Conservation (phyloP, 2,113 vertebrate species). For the Petromus typicus region DNA sequence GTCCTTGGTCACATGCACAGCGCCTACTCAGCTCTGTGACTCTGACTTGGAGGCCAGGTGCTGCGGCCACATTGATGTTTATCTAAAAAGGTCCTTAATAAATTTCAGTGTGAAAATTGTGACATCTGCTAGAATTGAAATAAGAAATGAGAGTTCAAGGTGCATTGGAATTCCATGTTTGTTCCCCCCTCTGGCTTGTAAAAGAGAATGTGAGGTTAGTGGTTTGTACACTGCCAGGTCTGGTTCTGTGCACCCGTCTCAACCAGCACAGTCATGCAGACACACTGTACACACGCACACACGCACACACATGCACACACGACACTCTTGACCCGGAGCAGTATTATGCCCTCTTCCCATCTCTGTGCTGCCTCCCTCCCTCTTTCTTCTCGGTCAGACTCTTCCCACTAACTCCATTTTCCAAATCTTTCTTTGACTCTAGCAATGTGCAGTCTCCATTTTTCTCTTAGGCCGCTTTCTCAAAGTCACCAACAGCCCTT, state of each 20-base stretch:
- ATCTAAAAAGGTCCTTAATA: not conserved
- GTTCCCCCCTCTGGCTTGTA: not conserved
- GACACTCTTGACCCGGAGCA: not conserved
- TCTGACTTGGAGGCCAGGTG: not conserved
- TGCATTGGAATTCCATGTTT: not conserved
- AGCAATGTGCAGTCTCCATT: not conserved
- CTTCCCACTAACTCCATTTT: not conserved
- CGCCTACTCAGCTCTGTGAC: not conserved
- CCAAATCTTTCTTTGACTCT: not conserved
- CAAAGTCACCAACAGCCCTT: not conserved
- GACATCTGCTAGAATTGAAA: not conserved
- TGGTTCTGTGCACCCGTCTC: no score
- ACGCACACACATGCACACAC: no score
- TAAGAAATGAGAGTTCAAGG: not conserved
- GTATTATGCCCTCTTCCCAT: not conserved
- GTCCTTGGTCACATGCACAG: not conserved
- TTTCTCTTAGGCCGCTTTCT: not conserved
- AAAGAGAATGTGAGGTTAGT: not conserved
- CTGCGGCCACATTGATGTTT: not conserved
- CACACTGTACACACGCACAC: no score
- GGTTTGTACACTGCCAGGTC: not conserved
- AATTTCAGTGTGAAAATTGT: not conserved
- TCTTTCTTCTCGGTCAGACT: not conserved
- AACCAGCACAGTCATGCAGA: no score
- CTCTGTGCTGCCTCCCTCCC: not conserved